phyloP scores from a whole-genome alignment of 2,888 invertebrate genomes.

The Pammene aurita region DNA sequence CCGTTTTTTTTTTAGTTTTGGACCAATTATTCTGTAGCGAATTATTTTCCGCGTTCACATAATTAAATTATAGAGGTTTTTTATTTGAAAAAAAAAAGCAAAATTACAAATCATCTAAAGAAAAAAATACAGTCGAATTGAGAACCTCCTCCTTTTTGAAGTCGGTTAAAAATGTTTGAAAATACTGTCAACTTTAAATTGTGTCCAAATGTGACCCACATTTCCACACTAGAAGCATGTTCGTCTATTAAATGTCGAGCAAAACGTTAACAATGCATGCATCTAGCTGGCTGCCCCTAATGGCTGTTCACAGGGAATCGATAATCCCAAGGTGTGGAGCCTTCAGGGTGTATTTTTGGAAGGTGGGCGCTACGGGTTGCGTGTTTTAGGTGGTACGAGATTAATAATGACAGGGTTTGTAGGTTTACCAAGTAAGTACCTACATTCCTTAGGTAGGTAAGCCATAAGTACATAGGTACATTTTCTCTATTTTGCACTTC shows the following conservation, averaged over 20 bases:
- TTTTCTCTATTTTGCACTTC: no score
- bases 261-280: slow-evolving; percentile 22
- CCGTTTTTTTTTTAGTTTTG: no score
- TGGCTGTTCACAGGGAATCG: slow-evolving; percentile 46
- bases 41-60: no score
- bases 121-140: no score
- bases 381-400: slow-evolving; percentile 46
- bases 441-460: neutral
- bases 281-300: slow-evolving; percentile 1
- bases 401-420: slow-evolving; percentile 40
- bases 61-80: no score
- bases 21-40: no score
- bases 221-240: neutral
- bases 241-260: neutral
- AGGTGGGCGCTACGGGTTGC: slow-evolving; percentile 43
- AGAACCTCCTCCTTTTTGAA: no score
- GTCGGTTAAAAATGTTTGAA: no score
- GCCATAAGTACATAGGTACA: neutral
- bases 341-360: slow-evolving; percentile 51
- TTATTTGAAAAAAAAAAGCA: no score
- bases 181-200: no score
- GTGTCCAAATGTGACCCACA: neutral
- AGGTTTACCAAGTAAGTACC: neutral
- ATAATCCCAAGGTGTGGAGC: slow-evolving; percentile 56
- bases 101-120: no score